Evolutionary conservation across 1,140 invertebrate species (phyloP).

Genomic region (Palaemon carinicauda): DNA sequence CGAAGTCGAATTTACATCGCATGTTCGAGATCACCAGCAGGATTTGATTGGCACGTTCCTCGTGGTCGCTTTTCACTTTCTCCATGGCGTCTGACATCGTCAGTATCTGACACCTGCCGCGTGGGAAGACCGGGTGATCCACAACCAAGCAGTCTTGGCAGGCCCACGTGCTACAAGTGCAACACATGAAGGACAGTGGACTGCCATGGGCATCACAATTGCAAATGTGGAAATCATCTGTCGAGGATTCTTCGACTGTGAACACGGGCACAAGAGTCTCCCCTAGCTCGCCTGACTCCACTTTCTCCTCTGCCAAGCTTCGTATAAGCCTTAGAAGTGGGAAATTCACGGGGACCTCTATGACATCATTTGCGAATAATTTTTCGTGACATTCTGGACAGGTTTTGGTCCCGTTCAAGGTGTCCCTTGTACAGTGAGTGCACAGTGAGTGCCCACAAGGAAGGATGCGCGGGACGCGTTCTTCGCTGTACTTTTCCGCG

Average conservation of each 20-base stretch:
- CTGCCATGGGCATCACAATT: neutral
- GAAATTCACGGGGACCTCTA: neutral
- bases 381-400: neutral
- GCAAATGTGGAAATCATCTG: neutral
- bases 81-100: neutral
- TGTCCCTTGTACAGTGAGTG: neutral
- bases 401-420: neutral
- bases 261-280: neutral
- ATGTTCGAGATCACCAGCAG: too few species aligned
- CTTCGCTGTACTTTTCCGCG: neutral
- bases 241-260: neutral
- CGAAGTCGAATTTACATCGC: too few species aligned
- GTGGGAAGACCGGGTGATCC: neutral
- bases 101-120: neutral
- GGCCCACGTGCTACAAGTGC: neutral
- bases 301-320: too few species aligned
- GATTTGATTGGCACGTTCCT: neutral
- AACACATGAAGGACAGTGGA: neutral
- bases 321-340: neutral
- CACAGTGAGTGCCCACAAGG: neutral
- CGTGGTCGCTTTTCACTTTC: neutral
- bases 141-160: neutral
- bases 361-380: neutral
- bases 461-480: neutral
- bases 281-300: neutral